A percentile compares a stretch with the other conserved stretches of the same genome.
Conservation (phyloP, 2,113 vertebrate species). For the Semicossyphus pulcher region DNA sequence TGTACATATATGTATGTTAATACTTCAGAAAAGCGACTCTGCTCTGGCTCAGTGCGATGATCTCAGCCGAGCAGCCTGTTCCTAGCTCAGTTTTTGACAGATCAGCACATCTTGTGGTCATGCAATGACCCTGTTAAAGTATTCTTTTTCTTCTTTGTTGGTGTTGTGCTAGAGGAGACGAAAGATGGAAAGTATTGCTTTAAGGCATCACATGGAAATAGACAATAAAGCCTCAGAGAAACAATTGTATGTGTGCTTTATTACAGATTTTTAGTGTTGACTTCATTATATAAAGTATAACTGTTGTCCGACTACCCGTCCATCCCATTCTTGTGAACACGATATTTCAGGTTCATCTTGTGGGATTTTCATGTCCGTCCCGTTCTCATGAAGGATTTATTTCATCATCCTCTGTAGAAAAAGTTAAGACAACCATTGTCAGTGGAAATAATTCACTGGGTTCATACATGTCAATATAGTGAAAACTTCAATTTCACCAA, state of each 20-base stretch:
- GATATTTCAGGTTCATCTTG: no score
- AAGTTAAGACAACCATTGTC: no score
- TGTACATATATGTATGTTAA: slow-evolving; percentile 65
- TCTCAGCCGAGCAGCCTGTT: slow-evolving; percentile 23
- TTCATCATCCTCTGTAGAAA: no score
- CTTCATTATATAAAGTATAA: neutral
- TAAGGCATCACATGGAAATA: slow-evolving; percentile 65
- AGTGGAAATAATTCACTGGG: no score
- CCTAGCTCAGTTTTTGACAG: slow-evolving; percentile 25
- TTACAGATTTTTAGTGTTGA: no score
- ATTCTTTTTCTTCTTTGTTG: slow-evolving; percentile 52
- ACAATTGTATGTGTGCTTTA: neutral
- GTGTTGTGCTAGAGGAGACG: slow-evolving; percentile 61
- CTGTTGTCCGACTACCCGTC: no score
- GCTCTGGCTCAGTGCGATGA: slow-evolving; percentile 33
- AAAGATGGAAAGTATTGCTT: slow-evolving; percentile 55
- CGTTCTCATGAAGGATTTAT: no score
- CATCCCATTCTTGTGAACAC: no score
- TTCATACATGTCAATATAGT: no score
- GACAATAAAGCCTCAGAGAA: slow-evolving; percentile 75
- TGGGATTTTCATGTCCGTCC: no score
- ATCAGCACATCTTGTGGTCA: slow-evolving; percentile 50
- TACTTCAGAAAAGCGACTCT: slow-evolving; percentile 24
- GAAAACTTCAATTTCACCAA: no score
- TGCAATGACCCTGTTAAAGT: slow-evolving; percentile 40